Evolutionary conservation across 2,113 vertebrate species (phyloP).

Genomic region (Drymodes brunneopygia): DNA sequence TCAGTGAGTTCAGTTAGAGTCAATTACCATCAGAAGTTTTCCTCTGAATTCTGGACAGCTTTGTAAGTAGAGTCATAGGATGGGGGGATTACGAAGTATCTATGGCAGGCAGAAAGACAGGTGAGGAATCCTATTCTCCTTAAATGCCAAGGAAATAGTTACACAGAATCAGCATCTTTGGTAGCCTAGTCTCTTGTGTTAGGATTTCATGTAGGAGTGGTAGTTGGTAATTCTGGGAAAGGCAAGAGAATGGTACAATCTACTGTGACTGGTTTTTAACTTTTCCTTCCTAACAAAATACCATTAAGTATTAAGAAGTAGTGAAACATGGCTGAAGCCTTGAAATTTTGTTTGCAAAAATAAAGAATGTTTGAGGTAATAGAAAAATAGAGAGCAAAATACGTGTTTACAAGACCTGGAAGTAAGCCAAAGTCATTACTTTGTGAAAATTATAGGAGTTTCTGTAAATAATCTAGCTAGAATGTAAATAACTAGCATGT

Average conservation of each 20-base stretch:
- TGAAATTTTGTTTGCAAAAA: background rate
- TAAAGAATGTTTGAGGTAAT: background rate
- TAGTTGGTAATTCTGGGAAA: background rate
- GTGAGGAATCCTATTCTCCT: background rate
- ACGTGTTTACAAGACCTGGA: background rate
- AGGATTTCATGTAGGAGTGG: background rate
- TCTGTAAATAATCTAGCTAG: background rate
- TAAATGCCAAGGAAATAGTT: background rate
- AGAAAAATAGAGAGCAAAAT: background rate
- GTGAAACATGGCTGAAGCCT: background rate
- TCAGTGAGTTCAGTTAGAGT: background rate
- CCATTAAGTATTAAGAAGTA: background rate
- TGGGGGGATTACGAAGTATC: background rate
- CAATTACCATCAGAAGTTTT: background rate
- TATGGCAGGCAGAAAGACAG: background rate
- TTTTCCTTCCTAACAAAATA: background rate
- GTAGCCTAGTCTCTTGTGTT: background rate
- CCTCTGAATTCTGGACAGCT: background rate
- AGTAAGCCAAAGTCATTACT: background rate
- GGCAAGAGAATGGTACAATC: accelerated
- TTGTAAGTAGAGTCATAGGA: background rate
- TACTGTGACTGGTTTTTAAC: background rate
- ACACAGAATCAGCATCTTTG: background rate
- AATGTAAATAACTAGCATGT: background rate
- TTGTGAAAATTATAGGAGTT: background rate